A percentile compares a stretch with the other conserved stretches of the same genome.
Conservation (phyloP, 1,140 invertebrate species). For the Drosophila aff. region DNA sequence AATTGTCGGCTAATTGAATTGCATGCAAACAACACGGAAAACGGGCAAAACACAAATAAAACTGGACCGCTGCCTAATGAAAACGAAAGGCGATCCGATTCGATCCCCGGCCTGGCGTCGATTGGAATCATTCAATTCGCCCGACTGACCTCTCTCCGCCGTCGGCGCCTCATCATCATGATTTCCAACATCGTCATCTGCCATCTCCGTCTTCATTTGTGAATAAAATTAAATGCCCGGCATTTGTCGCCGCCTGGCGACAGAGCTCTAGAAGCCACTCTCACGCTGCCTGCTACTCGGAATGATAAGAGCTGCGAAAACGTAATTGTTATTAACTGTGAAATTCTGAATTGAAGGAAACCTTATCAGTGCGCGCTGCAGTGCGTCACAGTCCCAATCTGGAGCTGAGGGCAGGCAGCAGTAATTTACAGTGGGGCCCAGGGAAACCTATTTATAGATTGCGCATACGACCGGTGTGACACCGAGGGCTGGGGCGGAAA, state of each 20-base stretch:
- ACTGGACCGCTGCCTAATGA: conserved; percentile 49
- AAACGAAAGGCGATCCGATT: conserved; percentile 63
- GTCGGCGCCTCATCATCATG: conserved; percentile 33
- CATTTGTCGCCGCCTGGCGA: conserved; percentile 31
- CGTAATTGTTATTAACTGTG: conserved; percentile 73
- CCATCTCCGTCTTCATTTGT: not conserved
- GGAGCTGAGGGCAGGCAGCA: conserved; percentile 25
- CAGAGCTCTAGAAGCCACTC: conserved; percentile 6
- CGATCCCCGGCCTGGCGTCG: conserved; percentile 26
- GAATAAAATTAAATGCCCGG: conserved; percentile 14
- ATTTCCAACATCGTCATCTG: conserved; percentile 29
- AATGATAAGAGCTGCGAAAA: conserved; percentile 55
- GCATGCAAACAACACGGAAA: conserved; percentile 59
- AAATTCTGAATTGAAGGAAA: conserved; percentile 43
- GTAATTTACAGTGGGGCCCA: conserved; percentile 23
- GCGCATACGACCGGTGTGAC: conserved; percentile 58
- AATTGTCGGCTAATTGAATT: conserved; percentile 74
- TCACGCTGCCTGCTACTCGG: not conserved
- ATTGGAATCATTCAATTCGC: conserved; percentile 55
- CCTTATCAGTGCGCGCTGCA: conserved; percentile 48
- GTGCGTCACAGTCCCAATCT: conserved; percentile 56
- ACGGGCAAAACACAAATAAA: conserved; percentile 31
- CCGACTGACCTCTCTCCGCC: conserved; percentile 42
- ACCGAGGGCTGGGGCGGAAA: conserved; percentile 9
- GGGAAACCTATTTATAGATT: conserved; percentile 70